Percentiles rank a stretch among this genome's conserved stretches.
phyloP scores from a whole-genome alignment of 92 coral and sea anemone species.

The Zoanthus solanderi region DNA sequence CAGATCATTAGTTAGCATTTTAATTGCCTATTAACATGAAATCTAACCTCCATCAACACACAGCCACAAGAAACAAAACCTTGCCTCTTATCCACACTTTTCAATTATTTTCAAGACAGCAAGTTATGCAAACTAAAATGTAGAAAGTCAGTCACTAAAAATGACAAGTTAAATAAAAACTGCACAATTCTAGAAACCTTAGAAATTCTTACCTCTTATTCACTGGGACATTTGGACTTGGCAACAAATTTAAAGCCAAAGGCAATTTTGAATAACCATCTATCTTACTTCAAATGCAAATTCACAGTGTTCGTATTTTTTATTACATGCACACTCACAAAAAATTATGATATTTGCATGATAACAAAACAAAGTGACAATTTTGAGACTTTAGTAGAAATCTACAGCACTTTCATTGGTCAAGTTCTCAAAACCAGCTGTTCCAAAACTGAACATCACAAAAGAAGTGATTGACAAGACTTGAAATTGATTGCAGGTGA shows the following conservation, averaged over 20 bases:
- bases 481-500: slow-evolving; percentile 11
- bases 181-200: no score
- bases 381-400: background rate
- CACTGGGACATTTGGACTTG: background rate
- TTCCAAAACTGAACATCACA: slow-evolving; percentile 25
- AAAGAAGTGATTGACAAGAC: slow-evolving; percentile 33
- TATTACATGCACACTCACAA: slow-evolving; percentile 13
- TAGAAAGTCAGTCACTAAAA: no score
- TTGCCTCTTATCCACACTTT: background rate
- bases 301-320: background rate
- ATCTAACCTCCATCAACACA: background rate
- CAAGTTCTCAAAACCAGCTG: slow-evolving; percentile 29
- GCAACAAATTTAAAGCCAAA: background rate
- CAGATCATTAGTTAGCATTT: slow-evolving; percentile 15
- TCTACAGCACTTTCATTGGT: slow-evolving; percentile 13
- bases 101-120: background rate
- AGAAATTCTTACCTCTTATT: slow-evolving; percentile 8
- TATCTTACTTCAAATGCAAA: slow-evolving; percentile 38
- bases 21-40: slow-evolving; percentile 38
- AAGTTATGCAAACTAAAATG: background rate
- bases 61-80: background rate
- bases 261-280: background rate
- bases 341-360: slow-evolving; percentile 37
- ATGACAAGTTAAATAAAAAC: no score
- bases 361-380: slow-evolving; percentile 47